Percentiles rank a stretch among this genome's conserved stretches.
Conservation (phyloP, 1,140 invertebrate species). For the Chironomus tepperi region DNA sequence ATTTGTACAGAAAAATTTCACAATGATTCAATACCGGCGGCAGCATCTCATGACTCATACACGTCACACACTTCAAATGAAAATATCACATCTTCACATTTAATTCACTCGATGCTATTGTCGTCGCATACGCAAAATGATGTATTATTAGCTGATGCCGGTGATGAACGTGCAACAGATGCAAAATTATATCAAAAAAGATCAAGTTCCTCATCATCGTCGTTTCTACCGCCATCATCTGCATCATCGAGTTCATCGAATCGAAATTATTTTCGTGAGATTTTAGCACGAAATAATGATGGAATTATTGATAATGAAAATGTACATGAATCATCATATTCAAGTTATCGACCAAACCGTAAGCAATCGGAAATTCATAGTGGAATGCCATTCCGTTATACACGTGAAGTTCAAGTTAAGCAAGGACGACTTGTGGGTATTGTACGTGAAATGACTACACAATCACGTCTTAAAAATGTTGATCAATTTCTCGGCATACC, state of each 20-base stretch:
- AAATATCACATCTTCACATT: too few species aligned
- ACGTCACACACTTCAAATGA: neutral
- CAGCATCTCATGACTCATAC: neutral
- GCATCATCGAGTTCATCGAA: constrained; percentile 20
- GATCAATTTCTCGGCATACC: constrained; percentile 69
- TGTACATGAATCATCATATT: neutral
- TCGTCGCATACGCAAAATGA: neutral
- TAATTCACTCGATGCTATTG: neutral
- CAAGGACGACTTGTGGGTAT: constrained; percentile 50
- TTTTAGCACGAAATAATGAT: neutral
- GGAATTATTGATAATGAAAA: neutral
- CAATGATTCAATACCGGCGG: neutral
- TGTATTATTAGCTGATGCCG: constrained; percentile 18
- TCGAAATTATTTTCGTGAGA: neutral
- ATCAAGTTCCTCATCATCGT: neutral
- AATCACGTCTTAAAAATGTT: constrained; percentile 45
- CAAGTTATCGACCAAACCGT: constrained; percentile 28
- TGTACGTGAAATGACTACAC: constrained; percentile 46
- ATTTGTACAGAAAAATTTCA: neutral
- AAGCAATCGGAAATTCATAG: constrained; percentile 37
- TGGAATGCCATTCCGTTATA: constrained; percentile 38
- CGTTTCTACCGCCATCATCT: neutral
- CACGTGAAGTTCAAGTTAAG: constrained; percentile 45
- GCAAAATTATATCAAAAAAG: neutral
- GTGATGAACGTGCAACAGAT: constrained; percentile 24